Percentiles rank a stretch among this genome's conserved stretches.
Evolutionary conservation across 2,888 invertebrate species (phyloP).

Genomic region (Melanchra persicariae): DNA sequence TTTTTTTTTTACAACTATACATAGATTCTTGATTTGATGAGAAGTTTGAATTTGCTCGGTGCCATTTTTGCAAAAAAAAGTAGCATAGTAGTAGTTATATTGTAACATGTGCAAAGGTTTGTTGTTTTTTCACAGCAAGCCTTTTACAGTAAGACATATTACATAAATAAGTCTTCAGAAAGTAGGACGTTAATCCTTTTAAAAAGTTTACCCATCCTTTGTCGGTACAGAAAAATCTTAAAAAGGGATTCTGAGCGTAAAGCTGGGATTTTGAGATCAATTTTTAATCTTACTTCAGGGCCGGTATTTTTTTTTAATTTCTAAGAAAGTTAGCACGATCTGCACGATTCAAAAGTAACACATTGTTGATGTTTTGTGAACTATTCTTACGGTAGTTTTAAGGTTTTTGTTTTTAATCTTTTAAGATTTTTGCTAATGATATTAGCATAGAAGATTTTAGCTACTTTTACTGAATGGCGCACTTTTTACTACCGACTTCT

Average conservation of each 20-base stretch:
- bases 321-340: conserved; percentile 42
- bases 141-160: conserved; percentile 65
- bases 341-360: conserved; percentile 25
- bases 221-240: conserved; percentile 65
- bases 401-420: conserved; percentile 40
- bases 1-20: background rate
- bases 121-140: background rate
- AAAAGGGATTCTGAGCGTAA: conserved; percentile 62
- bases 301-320: conserved; percentile 61
- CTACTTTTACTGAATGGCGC: background rate
- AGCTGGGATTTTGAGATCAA: conserved; percentile 58
- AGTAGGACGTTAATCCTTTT: conserved; percentile 78
- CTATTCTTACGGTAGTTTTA: conserved; percentile 41
- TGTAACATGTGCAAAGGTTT: conserved; percentile 19
- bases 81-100: background rate
- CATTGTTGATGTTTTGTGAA: conserved; percentile 34
- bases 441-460: conserved; percentile 8
- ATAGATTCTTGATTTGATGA: background rate
- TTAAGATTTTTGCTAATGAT: background rate
- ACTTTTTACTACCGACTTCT: background rate
- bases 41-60: background rate
- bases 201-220: conserved; percentile 75
- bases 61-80: background rate
- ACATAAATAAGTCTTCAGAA: conserved; percentile 69
- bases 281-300: conserved; percentile 75